Conservation (phyloP, 2,797 vertebrate species). For the Simalia tracyae region DNA sequence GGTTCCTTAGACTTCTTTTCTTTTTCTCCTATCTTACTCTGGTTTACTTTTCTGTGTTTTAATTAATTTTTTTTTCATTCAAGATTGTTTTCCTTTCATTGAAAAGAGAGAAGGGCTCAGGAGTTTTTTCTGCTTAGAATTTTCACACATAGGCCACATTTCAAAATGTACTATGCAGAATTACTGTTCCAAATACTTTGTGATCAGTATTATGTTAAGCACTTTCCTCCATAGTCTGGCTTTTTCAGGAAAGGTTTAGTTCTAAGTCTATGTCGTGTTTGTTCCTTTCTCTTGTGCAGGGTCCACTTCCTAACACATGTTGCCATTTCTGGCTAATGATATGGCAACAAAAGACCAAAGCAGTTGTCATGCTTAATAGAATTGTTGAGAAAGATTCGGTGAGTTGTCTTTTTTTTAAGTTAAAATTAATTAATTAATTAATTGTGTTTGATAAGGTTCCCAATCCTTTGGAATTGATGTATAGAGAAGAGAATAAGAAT, state of each 20-base stretch:
- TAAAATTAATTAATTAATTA: not conserved
- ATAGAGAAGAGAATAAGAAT: not conserved
- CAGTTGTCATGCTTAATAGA: constrained; percentile 97
- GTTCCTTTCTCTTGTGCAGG: constrained; percentile 71
- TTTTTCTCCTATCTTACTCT: not conserved
- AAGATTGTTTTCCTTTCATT: not conserved
- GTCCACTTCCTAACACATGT: constrained; percentile 94
- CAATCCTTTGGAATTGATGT: not conserved
- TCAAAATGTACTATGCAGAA: not conserved
- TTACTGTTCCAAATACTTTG: not conserved
- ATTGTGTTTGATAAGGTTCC: not conserved
- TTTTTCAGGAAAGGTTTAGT: not conserved
- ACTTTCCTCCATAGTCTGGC: not conserved
- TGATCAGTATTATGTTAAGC: not conserved
- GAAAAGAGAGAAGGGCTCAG: not conserved
- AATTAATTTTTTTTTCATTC: not conserved
- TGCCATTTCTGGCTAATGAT: constrained; percentile 99
- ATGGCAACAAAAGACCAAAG: constrained; percentile 95
- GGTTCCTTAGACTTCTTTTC: not conserved
- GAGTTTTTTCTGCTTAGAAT: not conserved
- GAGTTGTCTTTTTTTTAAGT: constrained; percentile 68
- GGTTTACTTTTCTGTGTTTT: not conserved
- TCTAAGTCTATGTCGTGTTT: not conserved
- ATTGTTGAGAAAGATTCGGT: constrained; percentile 96
- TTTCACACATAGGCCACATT: not conserved